Percentiles rank a stretch among this genome's conserved stretches.
These are phyloP conservation scores for Rhabdomys pumilio DNA, from an alignment of 2,797 vertebrate species.

Conservation along the genomic window DNA sequence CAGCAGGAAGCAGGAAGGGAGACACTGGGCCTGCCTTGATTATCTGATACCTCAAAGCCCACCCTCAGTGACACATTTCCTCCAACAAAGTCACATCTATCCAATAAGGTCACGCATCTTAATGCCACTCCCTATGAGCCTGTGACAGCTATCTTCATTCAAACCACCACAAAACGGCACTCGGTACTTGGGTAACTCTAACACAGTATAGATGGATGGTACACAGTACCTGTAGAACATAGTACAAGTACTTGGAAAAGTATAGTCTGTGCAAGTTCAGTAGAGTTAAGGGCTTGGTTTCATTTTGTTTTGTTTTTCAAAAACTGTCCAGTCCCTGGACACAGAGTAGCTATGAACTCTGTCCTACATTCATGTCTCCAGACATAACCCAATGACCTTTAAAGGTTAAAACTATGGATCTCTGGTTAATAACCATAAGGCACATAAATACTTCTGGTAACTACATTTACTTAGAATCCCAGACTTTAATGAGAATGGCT, in stretches of 20 bases:
- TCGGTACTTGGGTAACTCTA: background rate
- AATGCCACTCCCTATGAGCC: too few species aligned
- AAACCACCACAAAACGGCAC: background rate
- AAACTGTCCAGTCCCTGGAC: background rate
- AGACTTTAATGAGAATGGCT: background rate
- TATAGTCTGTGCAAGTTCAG: background rate
- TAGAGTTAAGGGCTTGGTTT: background rate
- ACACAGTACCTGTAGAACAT: background rate
- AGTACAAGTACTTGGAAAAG: background rate
- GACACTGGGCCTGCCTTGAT: too few species aligned
- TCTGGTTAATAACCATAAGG: background rate
- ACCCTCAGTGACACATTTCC: too few species aligned
- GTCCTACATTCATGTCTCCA: background rate
- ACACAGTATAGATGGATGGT: background rate
- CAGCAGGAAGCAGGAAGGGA: too few species aligned
- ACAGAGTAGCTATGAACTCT: background rate
- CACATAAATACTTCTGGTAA: background rate
- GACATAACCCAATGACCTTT: background rate
- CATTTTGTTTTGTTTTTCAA: background rate
- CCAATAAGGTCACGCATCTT: too few species aligned
- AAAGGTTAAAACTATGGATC: background rate
- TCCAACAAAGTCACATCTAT: too few species aligned
- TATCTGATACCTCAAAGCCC: too few species aligned
- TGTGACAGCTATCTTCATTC: too few species aligned
- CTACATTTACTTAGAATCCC: background rate